phyloP scores from a whole-genome alignment of 2,888 invertebrate species.

The Hofmannophila pseudospretella region DNA sequence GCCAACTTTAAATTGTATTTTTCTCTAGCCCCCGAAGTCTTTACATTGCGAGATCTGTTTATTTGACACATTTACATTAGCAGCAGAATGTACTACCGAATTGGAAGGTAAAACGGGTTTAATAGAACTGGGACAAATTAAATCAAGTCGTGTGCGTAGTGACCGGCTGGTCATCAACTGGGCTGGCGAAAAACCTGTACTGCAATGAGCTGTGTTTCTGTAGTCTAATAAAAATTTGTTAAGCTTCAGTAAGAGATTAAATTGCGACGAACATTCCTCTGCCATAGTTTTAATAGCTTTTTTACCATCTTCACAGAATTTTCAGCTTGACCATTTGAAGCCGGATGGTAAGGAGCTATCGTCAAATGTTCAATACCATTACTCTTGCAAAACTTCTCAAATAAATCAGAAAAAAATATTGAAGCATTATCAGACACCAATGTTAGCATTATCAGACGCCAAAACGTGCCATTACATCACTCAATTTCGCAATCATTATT shows the following conservation, averaged over 20 bases:
- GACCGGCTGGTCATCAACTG: conserved; percentile 13
- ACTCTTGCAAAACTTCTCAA: conserved; percentile 8
- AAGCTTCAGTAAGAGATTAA: conserved; percentile 7
- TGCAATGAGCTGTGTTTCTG: conserved; percentile 12
- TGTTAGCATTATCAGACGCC: conserved; percentile 3
- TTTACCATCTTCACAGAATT: conserved; percentile 17
- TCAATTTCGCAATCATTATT: conserved; percentile 10
- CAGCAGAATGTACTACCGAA: background rate
- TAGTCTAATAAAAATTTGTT: conserved; percentile 13
- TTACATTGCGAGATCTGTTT: conserved; percentile 1
- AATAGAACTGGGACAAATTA: conserved; percentile 6
- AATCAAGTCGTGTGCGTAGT: conserved; percentile 12
- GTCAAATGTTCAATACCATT: conserved; percentile 15
- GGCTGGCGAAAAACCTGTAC: conserved; percentile 14
- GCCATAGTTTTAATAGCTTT: conserved; percentile 13
- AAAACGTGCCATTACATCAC: conserved; percentile 5
- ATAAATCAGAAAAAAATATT: conserved; percentile 10
- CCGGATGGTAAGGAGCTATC: conserved; percentile 12
- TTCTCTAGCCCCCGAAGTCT: conserved; percentile 5
- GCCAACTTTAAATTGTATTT: conserved; percentile 4
- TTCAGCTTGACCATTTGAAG: conserved; percentile 16
- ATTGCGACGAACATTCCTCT: background rate
- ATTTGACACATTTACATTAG: background rate
- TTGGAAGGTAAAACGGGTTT: conserved; percentile 4
- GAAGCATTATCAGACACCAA: conserved; percentile 17